Base-by-base conservation (phyloP, 2,113 vertebrate genomes). In the Piprites chloris region DNA sequence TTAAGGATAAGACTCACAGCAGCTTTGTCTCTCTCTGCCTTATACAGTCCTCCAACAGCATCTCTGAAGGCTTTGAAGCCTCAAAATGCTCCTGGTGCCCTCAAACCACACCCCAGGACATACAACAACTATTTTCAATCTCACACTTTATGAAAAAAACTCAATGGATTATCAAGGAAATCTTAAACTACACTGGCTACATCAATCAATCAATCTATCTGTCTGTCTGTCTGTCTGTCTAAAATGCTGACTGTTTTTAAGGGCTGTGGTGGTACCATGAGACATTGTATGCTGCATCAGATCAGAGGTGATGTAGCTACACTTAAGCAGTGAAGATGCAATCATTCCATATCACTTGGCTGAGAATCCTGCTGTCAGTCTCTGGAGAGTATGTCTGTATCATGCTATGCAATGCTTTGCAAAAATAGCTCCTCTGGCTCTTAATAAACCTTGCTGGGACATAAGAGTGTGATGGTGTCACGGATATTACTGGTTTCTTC, bases 81-180 rank as follows among this genome's bases (percentile, higher is more conserved):
- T 78, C 42, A 58, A 3, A 58, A 49, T 82, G 33, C 30, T 95
- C 20, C 41, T 27, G 8, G 16, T 77, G n/a, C 14, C 41, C 21
- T 77, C 19, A 22, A 42, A 42, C n/a, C n/a, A 78, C 9, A 49
- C 18, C 24, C 74, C 50, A 39, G 44, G 26, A 49, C 26, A 23
- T 30, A 44, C 0, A 0, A 65, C n/a, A 74, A 9, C 22, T 59
- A 20, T 69, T 66, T 90, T 87, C 1, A 0, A 27, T 39, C 13
- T 79, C 35, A 49, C 18, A 41, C 9, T 58, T 42, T 27, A 68
- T 83, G n/a, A 69, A 59, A 5, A 68, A 69, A 78, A 1, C 6
- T n/a, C 33, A 17, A 26, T 66, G 33, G 50, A 37, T 79, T 93
- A 46, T 9, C 19, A 80, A 66, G 26, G 22, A 84, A n/a, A 67